Percentiles rank a stretch among this genome's conserved stretches.
phyloP scores from a whole-genome alignment of 2,113 vertebrate genomes.

The Balaeniceps rex region DNA sequence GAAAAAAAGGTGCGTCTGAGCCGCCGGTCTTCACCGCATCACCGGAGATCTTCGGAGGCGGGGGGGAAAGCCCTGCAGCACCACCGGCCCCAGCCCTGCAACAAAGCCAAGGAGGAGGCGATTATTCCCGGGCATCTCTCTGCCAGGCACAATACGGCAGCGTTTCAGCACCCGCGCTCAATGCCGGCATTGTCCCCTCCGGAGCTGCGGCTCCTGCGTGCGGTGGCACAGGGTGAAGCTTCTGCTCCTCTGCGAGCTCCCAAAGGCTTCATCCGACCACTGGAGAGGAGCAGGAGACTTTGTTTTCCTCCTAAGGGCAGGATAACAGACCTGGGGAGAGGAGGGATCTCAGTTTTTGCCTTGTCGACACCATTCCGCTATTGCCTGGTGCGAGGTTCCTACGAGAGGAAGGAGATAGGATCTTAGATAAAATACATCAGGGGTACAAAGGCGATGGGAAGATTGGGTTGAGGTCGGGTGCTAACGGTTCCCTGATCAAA shows the following conservation, averaged over 20 bases:
- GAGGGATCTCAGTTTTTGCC: neutral
- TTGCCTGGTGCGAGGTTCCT: neutral
- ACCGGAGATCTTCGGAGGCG: neutral
- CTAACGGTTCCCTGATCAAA: neutral
- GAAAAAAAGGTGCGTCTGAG: neutral
- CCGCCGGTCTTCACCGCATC: constrained; percentile 1
- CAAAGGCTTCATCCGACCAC: fast-evolving
- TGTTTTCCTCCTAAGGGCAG: too few species aligned
- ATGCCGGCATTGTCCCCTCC: constrained; percentile 28
- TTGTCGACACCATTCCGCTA: fast-evolving
- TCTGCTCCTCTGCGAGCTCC: neutral
- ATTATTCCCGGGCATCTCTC: constrained; percentile 41
- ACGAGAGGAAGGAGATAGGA: neutral
- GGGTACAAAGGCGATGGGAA: neutral
- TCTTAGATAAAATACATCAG: neutral
- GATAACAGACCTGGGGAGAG: neutral
- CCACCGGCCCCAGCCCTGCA: neutral
- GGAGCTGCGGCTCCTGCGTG: neutral
- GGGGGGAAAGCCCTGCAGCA: neutral
- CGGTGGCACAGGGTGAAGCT: neutral
- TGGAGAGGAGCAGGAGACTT: neutral
- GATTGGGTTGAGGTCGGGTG: fast-evolving
- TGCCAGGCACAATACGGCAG: constrained; percentile 58
- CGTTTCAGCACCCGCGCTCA: neutral
- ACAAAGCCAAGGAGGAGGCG: constrained; percentile 33